Evolutionary conservation across 2,113 vertebrate species (phyloP), one percentile per base, ranked within the genome.

Genomic region (Xiphophorus maculatus): DNA sequence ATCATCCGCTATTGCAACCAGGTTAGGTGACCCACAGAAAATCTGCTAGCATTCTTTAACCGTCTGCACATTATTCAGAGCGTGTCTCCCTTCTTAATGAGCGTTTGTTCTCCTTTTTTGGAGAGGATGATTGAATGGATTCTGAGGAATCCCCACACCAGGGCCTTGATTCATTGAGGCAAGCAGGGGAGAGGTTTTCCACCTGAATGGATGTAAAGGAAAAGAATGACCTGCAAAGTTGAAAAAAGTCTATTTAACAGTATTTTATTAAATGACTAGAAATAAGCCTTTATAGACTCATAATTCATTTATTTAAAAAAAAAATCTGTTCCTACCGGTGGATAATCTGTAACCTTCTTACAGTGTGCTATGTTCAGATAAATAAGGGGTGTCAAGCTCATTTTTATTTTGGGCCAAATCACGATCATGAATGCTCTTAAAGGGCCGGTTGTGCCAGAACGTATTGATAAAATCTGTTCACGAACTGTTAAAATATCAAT

Each of bases 41-140:
- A 64, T 79, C 15, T 0, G 25, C 63, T 33, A n/a, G 29, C 64
- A 76, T 77, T 67, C 68, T 68, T 68, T 32, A 1, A 8, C n/a
- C 29, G 9, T 48, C 27, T 58, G 61, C 61, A 70, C 73, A 66
- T 76, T 71, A 54, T 69, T 79, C 61, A 71, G 76, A 73, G 69
- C 11, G 10, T 81, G 85, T 65, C 76, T 73, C 9, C 32, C 48
- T 44, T 61, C 33, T 74, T 82, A 84, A 89, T 84, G 84, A 88
- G 62, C 15, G 19, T 71, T 63, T 4, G 42, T 79, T 87, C 66
- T 28, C 69, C 83, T 73, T 89, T 89, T 87, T 74, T 76, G 28
- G 74, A 61, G 0, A 9, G 37, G 64, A 19, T 4, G 22, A 33
- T 40, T 66, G 7, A 63, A 79, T 15, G 14, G 30, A 58, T 44